Base-by-base conservation (phyloP, 1,140 invertebrate species). In the Drosophila repletoides region DNA sequence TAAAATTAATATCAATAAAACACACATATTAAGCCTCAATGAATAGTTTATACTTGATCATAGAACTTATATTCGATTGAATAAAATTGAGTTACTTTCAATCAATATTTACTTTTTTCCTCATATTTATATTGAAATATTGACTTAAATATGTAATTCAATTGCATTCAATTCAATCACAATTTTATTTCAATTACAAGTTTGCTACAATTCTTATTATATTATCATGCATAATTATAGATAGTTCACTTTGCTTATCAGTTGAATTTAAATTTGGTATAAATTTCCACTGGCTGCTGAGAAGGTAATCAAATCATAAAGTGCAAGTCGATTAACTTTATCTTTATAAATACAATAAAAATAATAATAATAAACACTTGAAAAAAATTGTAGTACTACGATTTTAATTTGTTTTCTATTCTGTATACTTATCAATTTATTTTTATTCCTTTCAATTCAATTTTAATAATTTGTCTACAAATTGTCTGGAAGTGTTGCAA, bases 341-440 rank as follows among this genome's bases (percentile, higher is more conserved):
- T 38, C 34, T 7, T 5, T 21, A 19, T 9, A 17, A 17, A 36
- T 34, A 6, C 19, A 15, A 36, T 38, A 38, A 2, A 15, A 19
- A 38, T n/a, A n/a, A n/a, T n/a, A n/a, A n/a, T n/a, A n/a, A n/a
- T n/a, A n/a, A n/a, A n/a, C n/a, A n/a, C n/a, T n/a, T n/a, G n/a
- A n/a, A n/a, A n/a, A n/a, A n/a, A n/a, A 15, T 9, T 40, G 2
- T 40, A n/a, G 14, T n/a, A 17, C 36, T 15, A n/a, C n/a, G 36
- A 10, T 21, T n/a, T 38, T 1, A 19, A 19, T 38, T 38, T 3
- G 2, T 5, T 34, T 34, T 0, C 3, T 40, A 9, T 19, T 2
- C 1, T 9, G 6, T 45, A 45, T 45, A 21, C 17, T 28, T 58
- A 38, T 31, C 53, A 59, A 41, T 24, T n/a, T n/a, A n/a, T n/a